A percentile compares a stretch with the other conserved stretches of the same genome.
Evolutionary conservation across 2,113 vertebrate species (phyloP).

Genomic region (Megaceryle maxima): DNA sequence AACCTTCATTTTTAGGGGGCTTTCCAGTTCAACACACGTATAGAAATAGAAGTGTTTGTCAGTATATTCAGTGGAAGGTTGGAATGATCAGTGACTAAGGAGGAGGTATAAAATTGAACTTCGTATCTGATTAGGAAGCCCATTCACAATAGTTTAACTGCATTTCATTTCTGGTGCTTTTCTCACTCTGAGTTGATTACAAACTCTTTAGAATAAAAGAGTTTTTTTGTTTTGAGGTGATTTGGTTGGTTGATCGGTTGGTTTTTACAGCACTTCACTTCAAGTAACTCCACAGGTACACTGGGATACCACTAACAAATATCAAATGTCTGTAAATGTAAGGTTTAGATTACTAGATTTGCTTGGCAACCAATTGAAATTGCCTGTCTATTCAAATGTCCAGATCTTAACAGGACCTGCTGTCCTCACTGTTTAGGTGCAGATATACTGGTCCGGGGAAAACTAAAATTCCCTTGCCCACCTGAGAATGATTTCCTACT

Average conservation of each 20-base stretch:
- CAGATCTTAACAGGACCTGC: neutral
- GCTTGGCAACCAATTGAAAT: neutral
- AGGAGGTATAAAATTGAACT: neutral
- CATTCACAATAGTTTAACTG: neutral
- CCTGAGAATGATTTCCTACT: neutral
- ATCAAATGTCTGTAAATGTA: rapidly evolving
- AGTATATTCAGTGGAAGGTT: neutral
- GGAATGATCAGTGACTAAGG: neutral
- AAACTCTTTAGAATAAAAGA: neutral
- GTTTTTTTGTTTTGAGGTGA: rapidly evolving
- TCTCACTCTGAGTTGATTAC: neutral
- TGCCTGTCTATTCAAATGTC: neutral
- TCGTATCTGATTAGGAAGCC: neutral
- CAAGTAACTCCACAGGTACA: neutral
- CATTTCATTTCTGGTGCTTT: neutral
- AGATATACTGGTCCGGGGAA: neutral
- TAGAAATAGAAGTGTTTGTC: neutral
- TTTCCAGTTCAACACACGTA: neutral
- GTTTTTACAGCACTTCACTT: neutral
- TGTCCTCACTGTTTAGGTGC: neutral
- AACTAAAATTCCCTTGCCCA: neutral
- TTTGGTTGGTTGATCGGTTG: rapidly evolving
- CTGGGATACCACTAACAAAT: neutral
- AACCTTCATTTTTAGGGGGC: neutral
- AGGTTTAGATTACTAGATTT: neutral